These are phyloP conservation scores for Agrochola litura DNA, from an alignment of 2,888 invertebrate species.

Conservation along the genomic window DNA sequence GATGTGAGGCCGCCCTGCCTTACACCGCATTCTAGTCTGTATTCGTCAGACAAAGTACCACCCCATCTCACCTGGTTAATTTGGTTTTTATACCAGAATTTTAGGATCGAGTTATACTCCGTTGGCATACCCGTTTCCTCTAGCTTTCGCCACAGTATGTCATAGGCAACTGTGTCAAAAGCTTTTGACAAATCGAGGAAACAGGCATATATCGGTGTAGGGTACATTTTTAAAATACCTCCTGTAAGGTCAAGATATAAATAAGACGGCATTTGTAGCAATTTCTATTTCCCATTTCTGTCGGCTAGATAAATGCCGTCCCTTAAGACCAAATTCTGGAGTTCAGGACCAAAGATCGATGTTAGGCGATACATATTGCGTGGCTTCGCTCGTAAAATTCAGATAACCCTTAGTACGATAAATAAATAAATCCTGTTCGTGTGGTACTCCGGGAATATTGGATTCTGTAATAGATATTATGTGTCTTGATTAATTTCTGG, in stretches of 20 bases:
- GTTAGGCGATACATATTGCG: slow-evolving; percentile 50
- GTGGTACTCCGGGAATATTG: slow-evolving; percentile 25
- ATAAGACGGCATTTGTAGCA: slow-evolving; percentile 49
- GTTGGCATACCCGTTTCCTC: too few relatives aligned
- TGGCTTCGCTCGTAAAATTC: slow-evolving; percentile 43
- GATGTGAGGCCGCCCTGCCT: too few relatives aligned
- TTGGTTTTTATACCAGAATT: too few relatives aligned
- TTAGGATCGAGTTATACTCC: too few relatives aligned
- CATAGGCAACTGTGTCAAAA: too few relatives aligned
- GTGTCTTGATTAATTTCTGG: slow-evolving; percentile 29
- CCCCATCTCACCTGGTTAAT: too few relatives aligned
- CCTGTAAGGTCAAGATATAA: slow-evolving; percentile 38
- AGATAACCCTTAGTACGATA: slow-evolving; percentile 41
- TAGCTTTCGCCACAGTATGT: too few relatives aligned
- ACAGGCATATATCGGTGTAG: too few relatives aligned
- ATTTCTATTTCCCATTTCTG: slow-evolving; percentile 51
- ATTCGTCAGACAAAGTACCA: too few relatives aligned
- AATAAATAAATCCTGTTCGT: slow-evolving; percentile 42
- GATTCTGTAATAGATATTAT: slow-evolving; percentile 27
- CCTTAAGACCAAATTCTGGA: slow-evolving; percentile 43
- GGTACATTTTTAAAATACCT: neutral
- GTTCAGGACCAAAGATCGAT: slow-evolving; percentile 53
- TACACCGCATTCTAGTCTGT: too few relatives aligned
- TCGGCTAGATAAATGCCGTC: slow-evolving; percentile 53
- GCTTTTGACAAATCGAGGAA: too few relatives aligned